Evolutionary conservation across 2,888 invertebrate genomes (phyloP).

Genomic region (Drosophila meridionalis): DNA sequence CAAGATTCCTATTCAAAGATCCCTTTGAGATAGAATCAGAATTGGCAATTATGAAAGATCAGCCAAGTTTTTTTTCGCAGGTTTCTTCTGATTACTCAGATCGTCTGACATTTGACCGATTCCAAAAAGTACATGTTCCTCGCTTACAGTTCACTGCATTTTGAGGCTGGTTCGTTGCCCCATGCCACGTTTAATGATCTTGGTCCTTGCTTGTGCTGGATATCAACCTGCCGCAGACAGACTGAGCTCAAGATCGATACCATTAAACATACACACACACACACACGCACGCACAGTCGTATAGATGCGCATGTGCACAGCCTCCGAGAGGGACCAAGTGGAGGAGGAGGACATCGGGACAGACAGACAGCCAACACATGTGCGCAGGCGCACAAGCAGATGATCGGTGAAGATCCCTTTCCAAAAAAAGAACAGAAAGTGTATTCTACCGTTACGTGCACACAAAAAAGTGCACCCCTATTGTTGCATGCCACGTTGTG

Average conservation of each 20-base stretch:
- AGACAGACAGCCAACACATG: slow-evolving; percentile 65
- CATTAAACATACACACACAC: slow-evolving; percentile 21
- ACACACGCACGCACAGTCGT: neutral
- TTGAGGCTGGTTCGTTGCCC: slow-evolving; percentile 73
- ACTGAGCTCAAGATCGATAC: slow-evolving; percentile 67
- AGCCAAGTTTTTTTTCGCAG: neutral
- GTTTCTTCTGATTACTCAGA: neutral
- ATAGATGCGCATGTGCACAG: neutral
- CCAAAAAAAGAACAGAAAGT: slow-evolving; percentile 47
- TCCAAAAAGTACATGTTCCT: slow-evolving; percentile 26
- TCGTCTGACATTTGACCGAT: slow-evolving; percentile 31
- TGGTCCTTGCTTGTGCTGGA: slow-evolving; percentile 48
- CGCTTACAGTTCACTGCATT: slow-evolving; percentile 65
- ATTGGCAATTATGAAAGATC: neutral
- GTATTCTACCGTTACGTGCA: slow-evolving; percentile 77
- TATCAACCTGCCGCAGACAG: slow-evolving; percentile 73
- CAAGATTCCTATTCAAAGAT: neutral
- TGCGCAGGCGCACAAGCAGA: slow-evolving; percentile 56
- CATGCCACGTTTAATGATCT: slow-evolving; percentile 67
- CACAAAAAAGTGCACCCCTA: slow-evolving; percentile 79
- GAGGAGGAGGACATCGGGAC: slow-evolving; percentile 20
- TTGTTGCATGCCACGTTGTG: slow-evolving; percentile 54
- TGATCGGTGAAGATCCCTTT: slow-evolving; percentile 69
- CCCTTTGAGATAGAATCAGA: neutral
- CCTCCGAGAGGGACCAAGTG: slow-evolving; percentile 11